A percentile compares a stretch with the other conserved stretches of the same genome.
These are phyloP conservation scores for Cryptus viduatorius DNA, from an alignment of 2,888 invertebrate genomes.

Conservation along the genomic window DNA sequence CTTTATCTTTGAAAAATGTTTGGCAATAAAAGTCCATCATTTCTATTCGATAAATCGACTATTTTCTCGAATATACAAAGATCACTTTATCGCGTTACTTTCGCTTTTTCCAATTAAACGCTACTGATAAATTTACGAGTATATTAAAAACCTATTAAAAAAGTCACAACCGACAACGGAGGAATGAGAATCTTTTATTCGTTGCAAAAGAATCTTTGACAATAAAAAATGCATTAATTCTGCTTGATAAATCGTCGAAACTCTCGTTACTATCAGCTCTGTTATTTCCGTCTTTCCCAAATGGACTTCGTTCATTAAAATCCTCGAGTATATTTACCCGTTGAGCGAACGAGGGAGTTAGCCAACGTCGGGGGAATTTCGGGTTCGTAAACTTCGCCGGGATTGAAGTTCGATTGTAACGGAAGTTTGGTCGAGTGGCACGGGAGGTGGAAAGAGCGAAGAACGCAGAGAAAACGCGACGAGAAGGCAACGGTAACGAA, in stretches of 20 bases:
- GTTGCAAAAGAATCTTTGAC: too few relatives aligned
- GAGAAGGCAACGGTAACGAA: too few relatives aligned
- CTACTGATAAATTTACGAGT: too few relatives aligned
- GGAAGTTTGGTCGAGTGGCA: conserved; percentile 21
- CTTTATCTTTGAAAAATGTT: too few relatives aligned
- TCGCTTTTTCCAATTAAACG: too few relatives aligned
- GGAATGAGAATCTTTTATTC: too few relatives aligned
- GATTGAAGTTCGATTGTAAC: conserved; percentile 45
- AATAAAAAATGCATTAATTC: not conserved
- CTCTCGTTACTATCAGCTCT: not conserved
- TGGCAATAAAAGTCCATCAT: too few relatives aligned
- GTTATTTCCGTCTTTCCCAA: conserved; percentile 12
- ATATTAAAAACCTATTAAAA: too few relatives aligned
- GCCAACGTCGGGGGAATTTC: not conserved
- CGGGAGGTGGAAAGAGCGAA: not conserved
- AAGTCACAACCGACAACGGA: too few relatives aligned
- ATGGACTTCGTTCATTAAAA: conserved; percentile 45
- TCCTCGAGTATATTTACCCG: conserved; percentile 30
- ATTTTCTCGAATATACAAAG: too few relatives aligned
- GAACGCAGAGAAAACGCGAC: not conserved
- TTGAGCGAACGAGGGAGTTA: conserved; percentile 9
- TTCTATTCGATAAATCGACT: too few relatives aligned
- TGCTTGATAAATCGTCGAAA: conserved; percentile 42
- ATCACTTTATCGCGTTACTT: too few relatives aligned
- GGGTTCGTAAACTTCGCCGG: conserved; percentile 47